Evolutionary conservation across 2,797 vertebrate species (phyloP), one percentile per base, ranked within the genome.

Genomic region (Neopelma chrysocephalum): DNA sequence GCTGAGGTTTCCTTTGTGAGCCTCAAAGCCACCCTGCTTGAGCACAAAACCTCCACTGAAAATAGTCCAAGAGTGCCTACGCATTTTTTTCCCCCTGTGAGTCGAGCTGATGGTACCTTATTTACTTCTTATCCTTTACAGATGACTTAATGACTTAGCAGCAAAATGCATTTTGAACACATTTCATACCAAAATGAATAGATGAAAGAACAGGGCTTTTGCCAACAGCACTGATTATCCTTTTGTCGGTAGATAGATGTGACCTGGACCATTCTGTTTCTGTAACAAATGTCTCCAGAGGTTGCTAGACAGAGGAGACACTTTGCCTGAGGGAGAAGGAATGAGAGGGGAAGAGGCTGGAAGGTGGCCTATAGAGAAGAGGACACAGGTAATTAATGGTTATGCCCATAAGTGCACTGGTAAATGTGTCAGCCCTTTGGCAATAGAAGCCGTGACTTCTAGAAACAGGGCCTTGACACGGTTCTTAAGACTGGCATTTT

Each of bases 371-470:
- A 29, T 61, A 71, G 45, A 93, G 92, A 94, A 90, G 78, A 95
- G 68, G 83, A 91, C 3, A 0, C 71, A 85, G 58, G 61, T 96
- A 96, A 94, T 96, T 91, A 94, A 92, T 91, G 91, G 72, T 65
- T 83, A 23, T 95, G 80, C 58, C 85, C 51, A 4, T 94, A 93
- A 94, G 47, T 88, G 88, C 94, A 65, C 72, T 51, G 83, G 88
- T 77, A 96, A 95, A 87, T 77, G 88, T 94, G 86, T 78, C 82
- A 94, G 89, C 94, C 90, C 94, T 85, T 76, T 23, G 79, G 96
- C 96, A 9, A 82, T 62, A 71, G 81, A 73, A 91, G 79, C 66
- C 40, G 12, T 21, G 29, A 29, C 48, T 69, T 88, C 58, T 68
- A 34, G 58, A 92, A 94, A 60, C 65, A 32, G 20, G 50, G 27